Base-by-base conservation (phyloP, 2,888 invertebrate genomes). In the Coenonympha glycerion region DNA sequence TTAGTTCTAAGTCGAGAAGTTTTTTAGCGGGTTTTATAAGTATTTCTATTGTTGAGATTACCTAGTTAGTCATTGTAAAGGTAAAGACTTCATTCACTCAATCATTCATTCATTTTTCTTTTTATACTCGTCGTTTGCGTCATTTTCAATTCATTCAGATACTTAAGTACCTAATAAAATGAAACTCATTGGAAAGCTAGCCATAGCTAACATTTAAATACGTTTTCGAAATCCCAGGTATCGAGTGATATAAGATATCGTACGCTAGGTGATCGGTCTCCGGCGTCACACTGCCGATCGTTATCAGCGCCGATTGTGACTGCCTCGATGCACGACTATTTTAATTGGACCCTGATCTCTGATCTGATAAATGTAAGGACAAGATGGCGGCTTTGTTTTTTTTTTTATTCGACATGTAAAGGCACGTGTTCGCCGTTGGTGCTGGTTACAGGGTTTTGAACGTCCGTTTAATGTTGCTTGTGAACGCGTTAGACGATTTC, bases 281-380 rank as follows among this genome's bases (percentile, higher is more conserved):
- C 67, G 66, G 65, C 76, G 76, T 77, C 78, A 78, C 71, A 73
- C 69, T 66, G 64, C 65, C 73, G 84, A 85, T 86, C 64, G 50
- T 40, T 80, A 86, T 86, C 85, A 55, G 44, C 37, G 33, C 57
- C 73, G 84, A 84, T 84, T 77, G 81, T 85, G 82, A 83, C 84
- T 81, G 78, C 79, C 64, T 69, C 79, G 76, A 85, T 84, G 84
- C 83, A 82, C 82, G 83, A 84, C 85, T 83, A 86, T 87, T 87
- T 87, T 86, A 87, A 87, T 86, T 87, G 86, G 85, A 67, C 67
- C 68, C 74, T 63, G 83, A 85, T 85, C 81, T 76, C 63, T 65
- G 64, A 72, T 73, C 75, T 63, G 85, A 85, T 84, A 80, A 72
- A 62, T 58, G 59, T 63, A 58, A 66, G 71, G 71, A 73, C 76